These are phyloP conservation scores for Crepidodera aurea DNA, from an alignment of 2,888 invertebrate genomes.

Conservation along the genomic window DNA sequence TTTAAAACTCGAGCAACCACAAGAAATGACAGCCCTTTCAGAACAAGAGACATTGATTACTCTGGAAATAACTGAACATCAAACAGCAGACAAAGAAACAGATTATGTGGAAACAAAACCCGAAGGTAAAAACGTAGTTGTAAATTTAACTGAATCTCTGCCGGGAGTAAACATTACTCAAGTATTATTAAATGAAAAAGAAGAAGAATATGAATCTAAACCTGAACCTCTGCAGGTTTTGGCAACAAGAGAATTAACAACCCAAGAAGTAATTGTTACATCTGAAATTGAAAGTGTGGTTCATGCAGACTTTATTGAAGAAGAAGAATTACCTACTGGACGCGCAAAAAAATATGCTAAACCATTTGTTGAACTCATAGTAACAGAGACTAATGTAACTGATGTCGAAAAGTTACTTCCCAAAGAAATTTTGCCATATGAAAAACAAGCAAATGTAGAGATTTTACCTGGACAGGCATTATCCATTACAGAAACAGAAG, in stretches of 20 bases:
- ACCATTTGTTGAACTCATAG: constrained; percentile 64
- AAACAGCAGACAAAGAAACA: constrained; percentile 63
- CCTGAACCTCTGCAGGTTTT: constrained; percentile 56
- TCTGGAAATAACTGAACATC: constrained; percentile 63
- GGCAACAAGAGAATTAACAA: constrained; percentile 60
- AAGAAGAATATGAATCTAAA: constrained; percentile 58
- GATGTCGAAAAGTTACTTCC: constrained; percentile 65
- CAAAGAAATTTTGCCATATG: constrained; percentile 65
- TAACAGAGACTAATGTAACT: constrained; percentile 64
- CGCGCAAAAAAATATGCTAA: constrained; percentile 63
- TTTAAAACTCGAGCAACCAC: constrained; percentile 54
- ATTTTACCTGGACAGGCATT: constrained; percentile 69
- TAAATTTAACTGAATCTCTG: constrained; percentile 55
- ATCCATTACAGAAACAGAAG: constrained; percentile 67
- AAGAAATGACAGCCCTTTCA: constrained; percentile 61
- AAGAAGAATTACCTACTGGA: constrained; percentile 60
- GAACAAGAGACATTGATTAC: constrained; percentile 65
- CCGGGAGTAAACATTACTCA: constrained; percentile 60
- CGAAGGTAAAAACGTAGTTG: constrained; percentile 55
- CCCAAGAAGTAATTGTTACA: constrained; percentile 62
- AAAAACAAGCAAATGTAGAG: constrained; percentile 64
- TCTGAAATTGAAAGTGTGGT: constrained; percentile 61
- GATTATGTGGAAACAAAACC: constrained; percentile 54
- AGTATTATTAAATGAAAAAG: constrained; percentile 61
- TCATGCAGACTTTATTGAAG: constrained; percentile 60